Base-by-base conservation (phyloP, 2,888 invertebrate genomes). In the Hypselothyrea guttata region DNA sequence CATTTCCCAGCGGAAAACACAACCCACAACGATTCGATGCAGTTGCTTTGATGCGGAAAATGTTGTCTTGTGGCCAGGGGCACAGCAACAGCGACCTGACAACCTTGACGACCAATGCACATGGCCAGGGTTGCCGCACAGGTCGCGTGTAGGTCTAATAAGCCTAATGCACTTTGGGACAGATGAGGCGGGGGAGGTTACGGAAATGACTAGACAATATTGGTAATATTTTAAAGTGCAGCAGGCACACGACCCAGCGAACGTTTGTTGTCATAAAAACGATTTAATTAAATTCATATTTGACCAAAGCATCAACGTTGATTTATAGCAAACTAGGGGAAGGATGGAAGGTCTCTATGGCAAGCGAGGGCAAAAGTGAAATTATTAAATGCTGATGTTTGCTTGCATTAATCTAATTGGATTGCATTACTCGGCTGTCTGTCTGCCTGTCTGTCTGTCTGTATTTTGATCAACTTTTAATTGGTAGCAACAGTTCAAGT, bases 211-310 rank as follows among this genome's bases (percentile, higher is more conserved):
- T 63, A 68, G 84, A 84, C 86, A 78, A 79, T 79, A 81, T 86
- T 84, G 81, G 77, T 56, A 86, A 86, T 86, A 86, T 81, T 86
- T 86, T 84, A 84, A 86, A 84, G 86, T 86, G 74, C 58, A 48
- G 35, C 61, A 28, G 18, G 30, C 79, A 75, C 81, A 72, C 85
- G 76, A 67, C 72, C 59, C 57, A 57, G 22, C 44, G 46, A 55
- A 12, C 68, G 67, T 64, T 71, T 75, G 74, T 75, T 71, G 64
- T 60, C 71, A 78, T 84, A 83, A 86, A 85, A 84, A 75, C 76
- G 67, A 76, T 86, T 88, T 87, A 87, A 87, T 87, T 88, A 87
- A 87, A 88, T 87, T 86, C 87, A 75, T 84, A 86, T 85, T 86
- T 75, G 71, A 68, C 15, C 48, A 51, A 47, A 58, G 61, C 70